phyloP scores from a whole-genome alignment of 1,140 invertebrate species.

The honey bee (Apis mellifera) region Amel_HAv3.1 CM009932.2:14080001-14080500 shows the following conservation, averaged over 20 bases:
- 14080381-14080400: slow-evolving; percentile 1
- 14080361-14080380: slow-evolving; percentile 8
- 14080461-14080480: too few relatives aligned
- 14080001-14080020: not conserved
- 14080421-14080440: not conserved
- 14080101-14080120: slow-evolving; percentile 1
- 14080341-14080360: not conserved
- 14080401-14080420: slow-evolving; percentile 6
- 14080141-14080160: too few relatives aligned
- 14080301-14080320: slow-evolving; percentile 13
- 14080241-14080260: too few relatives aligned
- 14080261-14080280: not conserved
- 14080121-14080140: not conserved
- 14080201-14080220: not conserved
- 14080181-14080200: too few relatives aligned
- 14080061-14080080: not conserved
- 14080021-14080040: slow-evolving; percentile 26
- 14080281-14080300: not conserved
- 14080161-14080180: too few relatives aligned
- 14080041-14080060: slow-evolving; percentile 9
- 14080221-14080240: not conserved
- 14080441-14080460: slow-evolving; percentile 12
- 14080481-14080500: not conserved
- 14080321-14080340: not conserved
- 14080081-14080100: not conserved